Evolutionary conservation across 2,888 invertebrate species (phyloP).

Genomic region (Linnaemya tessellans): DNA sequence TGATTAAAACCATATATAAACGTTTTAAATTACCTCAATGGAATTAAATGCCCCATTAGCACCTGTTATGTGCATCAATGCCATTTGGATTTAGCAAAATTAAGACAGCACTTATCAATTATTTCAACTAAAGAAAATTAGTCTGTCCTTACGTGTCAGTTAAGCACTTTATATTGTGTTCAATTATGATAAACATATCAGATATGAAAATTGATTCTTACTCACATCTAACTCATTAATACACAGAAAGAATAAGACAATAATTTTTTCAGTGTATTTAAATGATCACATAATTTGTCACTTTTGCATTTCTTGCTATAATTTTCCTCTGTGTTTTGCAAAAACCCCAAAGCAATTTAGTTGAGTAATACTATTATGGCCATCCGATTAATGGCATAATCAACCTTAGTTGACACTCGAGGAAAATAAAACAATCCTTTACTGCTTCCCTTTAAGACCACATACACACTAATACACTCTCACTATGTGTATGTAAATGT

Average conservation of each 20-base stretch:
- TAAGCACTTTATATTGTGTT: too few species aligned
- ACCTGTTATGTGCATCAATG: background rate
- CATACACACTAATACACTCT: too few species aligned
- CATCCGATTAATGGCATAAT: conserved; percentile 51
- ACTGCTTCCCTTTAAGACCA: background rate
- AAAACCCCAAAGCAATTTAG: conserved; percentile 38
- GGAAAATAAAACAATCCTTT: conserved; percentile 29
- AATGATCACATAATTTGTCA: background rate
- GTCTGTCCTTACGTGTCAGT: background rate
- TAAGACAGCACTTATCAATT: background rate
- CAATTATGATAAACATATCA: too few species aligned
- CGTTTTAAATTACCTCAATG: too few species aligned
- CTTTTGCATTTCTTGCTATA: background rate
- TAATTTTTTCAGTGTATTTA: background rate
- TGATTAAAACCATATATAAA: too few species aligned
- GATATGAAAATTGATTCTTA: too few species aligned
- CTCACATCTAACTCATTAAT: too few species aligned
- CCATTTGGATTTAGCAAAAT: background rate
- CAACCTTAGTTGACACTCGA: conserved; percentile 51
- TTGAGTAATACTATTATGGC: conserved; percentile 49
- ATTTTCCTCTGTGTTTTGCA: background rate
- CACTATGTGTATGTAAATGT: too few species aligned
- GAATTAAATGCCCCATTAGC: too few species aligned
- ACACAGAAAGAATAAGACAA: too few species aligned
- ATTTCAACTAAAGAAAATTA: background rate